Conservation (phyloP, 1,140 invertebrate genomes). For the Lepidostoma basale region DNA sequence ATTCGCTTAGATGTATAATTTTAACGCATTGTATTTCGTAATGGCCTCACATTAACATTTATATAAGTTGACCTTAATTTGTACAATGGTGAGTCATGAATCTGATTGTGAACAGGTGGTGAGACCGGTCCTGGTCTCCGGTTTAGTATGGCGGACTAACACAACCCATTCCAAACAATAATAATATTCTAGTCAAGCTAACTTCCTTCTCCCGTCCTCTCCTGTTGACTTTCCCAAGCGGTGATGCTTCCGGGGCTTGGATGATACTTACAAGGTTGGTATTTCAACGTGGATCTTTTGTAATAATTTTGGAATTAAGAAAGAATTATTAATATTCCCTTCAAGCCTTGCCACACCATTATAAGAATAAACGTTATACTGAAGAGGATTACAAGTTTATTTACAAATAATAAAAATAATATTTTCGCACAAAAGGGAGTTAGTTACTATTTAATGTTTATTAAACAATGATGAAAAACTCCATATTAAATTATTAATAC, state of each 20-base stretch:
- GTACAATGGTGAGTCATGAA: slow-evolving; percentile 28
- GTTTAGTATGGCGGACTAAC: slow-evolving; percentile 39
- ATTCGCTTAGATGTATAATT: neutral
- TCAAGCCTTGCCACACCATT: too few relatives aligned
- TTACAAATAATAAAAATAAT: too few relatives aligned
- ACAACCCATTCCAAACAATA: slow-evolving; percentile 26
- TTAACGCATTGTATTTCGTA: slow-evolving; percentile 15
- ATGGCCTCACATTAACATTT: slow-evolving; percentile 12
- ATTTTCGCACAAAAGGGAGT: too few relatives aligned
- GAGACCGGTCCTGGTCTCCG: slow-evolving; percentile 27
- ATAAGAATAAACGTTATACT: too few relatives aligned
- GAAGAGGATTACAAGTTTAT: too few relatives aligned
- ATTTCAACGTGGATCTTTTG: too few relatives aligned
- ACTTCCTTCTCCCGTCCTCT: neutral
- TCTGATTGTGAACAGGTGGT: slow-evolving; percentile 32
- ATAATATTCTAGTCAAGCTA: slow-evolving; percentile 37
- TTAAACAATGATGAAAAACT: too few relatives aligned
- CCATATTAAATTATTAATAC: too few relatives aligned
- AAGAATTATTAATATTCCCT: too few relatives aligned
- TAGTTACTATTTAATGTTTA: too few relatives aligned
- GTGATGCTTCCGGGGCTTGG: slow-evolving; percentile 1
- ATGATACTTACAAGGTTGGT: neutral
- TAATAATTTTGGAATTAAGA: too few relatives aligned
- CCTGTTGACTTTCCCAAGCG: slow-evolving; percentile 4
- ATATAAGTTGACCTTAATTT: slow-evolving; percentile 11